phyloP scores from a whole-genome alignment of 2,888 invertebrate genomes.

The Aplocera efformata region DNA sequence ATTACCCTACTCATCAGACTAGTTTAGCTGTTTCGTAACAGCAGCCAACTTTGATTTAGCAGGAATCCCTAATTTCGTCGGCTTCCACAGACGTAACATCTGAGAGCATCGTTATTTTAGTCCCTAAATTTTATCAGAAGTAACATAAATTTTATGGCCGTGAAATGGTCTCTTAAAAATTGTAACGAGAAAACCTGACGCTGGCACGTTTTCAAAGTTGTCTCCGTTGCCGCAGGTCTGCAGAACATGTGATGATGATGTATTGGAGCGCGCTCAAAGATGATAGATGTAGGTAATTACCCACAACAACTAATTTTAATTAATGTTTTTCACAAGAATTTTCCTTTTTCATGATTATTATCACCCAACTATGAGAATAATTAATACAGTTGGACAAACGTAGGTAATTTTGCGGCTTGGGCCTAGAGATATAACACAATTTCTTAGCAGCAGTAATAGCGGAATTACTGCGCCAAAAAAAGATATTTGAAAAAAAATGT shows the following conservation, averaged over 20 bases:
- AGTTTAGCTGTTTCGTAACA: conserved; percentile 4
- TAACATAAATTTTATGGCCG: conserved; percentile 57
- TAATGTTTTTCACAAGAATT: conserved; percentile 4
- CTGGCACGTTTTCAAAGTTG: conserved; percentile 66
- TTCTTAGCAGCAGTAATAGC: no score
- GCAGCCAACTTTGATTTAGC: conserved; percentile 7
- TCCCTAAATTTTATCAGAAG: conserved; percentile 44
- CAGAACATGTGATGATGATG: conserved; percentile 10
- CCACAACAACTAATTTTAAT: conserved; percentile 13
- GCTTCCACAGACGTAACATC: conserved; percentile 27
- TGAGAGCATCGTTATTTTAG: conserved; percentile 53
- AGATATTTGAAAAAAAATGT: no score
- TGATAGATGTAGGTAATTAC: conserved; percentile 16
- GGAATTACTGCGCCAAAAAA: no score
- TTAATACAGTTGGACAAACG: no score
- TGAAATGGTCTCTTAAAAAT: conserved; percentile 57
- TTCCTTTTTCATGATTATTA: background rate
- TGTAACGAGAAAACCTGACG: conserved; percentile 44
- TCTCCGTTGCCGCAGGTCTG: conserved; percentile 47
- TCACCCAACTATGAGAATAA: no score
- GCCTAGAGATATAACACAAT: no score
- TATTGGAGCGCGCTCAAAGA: conserved; percentile 12
- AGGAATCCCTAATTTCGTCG: conserved; percentile 18
- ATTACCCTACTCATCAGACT: background rate
- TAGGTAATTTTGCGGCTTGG: no score